Base-by-base conservation (phyloP, 2,888 invertebrate genomes). In the Agapostemon virescens region DNA sequence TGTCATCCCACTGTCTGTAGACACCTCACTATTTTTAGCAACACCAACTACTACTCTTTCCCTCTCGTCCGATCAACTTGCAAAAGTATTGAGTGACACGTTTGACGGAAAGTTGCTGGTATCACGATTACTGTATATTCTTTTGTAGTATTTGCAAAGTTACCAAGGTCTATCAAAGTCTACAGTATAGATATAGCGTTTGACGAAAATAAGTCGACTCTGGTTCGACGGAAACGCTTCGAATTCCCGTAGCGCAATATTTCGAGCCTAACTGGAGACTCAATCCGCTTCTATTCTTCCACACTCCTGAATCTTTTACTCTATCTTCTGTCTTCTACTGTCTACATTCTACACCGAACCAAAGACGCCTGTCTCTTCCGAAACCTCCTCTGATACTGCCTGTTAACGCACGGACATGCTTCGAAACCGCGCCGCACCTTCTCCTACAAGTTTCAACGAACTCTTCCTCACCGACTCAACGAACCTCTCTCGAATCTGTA, bases 1-100 rank as follows among this genome's bases (percentile, higher is more conserved):
- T 61, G 23, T 26, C 40, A 17, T 64, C 30, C 74, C 66, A 36
- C 73, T 20, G 23, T 66, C 15, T 33, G 23, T 58, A 55, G 49
- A 9, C n/a, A n/a, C 17, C 38, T 38, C 66, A 36, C 36, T n/a
- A 17, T 58, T 17, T 45, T 36, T 30, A 0, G 36, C 66, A 74
- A 42, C 15, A 15, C 42, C 33, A 30, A n/a, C 4, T 36, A 36
- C 3, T n/a, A n/a, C n/a, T n/a, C 13, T n/a, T n/a, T 13, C 1
- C 17, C 7, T 3, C 33, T n/a, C 7, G 30, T 49, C n/a, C n/a
- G 3, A n/a, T n/a, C 11, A 20, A 61, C 20, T 30, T 30, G 20
- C 30, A 20, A 33, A 61, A 33, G 33, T 30, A 55, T 26, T 30
- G 30, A 30, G 33, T 20, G 30, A 61, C 61, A 61, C 61, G 61